Percentiles rank a stretch among this genome's conserved stretches.
Conservation (phyloP, 2,888 invertebrate species). For the Diploptera punctata region DNA sequence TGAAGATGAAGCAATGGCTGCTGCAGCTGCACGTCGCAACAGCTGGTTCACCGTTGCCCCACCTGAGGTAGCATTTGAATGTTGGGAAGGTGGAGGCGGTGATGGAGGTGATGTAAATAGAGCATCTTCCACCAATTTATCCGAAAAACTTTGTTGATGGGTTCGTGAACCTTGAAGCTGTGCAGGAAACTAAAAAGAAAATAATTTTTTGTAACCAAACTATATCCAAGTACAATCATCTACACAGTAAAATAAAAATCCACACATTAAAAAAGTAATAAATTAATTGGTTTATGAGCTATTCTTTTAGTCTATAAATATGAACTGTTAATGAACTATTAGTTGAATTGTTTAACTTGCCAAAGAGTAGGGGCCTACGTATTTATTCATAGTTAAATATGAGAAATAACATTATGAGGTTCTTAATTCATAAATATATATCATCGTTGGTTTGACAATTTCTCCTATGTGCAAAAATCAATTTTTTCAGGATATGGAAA, state of each 20-base stretch:
- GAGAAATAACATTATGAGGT: too few species aligned
- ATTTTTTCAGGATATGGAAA: too few species aligned
- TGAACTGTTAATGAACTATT: too few species aligned
- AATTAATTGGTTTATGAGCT: too few species aligned
- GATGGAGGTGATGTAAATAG: conserved; percentile 55
- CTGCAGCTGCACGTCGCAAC: conserved; percentile 63
- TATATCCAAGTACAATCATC: background rate
- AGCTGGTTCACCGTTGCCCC: conserved; percentile 66
- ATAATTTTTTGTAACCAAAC: conserved; percentile 2
- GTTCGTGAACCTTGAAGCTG: conserved; percentile 69
- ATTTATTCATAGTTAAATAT: too few species aligned
- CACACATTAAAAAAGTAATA: too few species aligned
- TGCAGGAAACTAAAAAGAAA: conserved; percentile 60
- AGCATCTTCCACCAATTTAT: conserved; percentile 60
- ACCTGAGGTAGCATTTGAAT: conserved; percentile 48
- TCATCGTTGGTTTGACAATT: too few species aligned
- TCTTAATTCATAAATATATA: too few species aligned
- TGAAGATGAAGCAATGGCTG: conserved; percentile 23
- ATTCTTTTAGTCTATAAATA: too few species aligned
- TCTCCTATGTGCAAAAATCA: too few species aligned
- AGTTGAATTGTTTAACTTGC: too few species aligned
- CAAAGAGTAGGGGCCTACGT: too few species aligned
- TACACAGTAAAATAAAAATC: background rate
- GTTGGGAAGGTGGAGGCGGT: conserved; percentile 56
- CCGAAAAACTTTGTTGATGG: conserved; percentile 55